Evolutionary conservation across 64 coral and sea anemone species (phyloP).

Genomic region (Stylophora pistillata): DNA sequence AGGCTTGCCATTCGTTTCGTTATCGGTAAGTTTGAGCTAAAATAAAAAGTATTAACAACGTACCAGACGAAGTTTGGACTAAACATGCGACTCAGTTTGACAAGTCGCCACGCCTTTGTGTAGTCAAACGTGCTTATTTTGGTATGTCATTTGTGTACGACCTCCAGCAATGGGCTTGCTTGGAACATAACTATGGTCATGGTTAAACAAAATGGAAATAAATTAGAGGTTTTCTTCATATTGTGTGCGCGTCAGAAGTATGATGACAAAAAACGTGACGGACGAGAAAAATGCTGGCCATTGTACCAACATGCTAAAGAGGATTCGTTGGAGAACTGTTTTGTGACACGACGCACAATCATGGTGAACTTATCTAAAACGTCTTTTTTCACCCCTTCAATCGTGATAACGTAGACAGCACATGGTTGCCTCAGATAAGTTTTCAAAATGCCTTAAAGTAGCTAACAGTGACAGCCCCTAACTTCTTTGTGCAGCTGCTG

Average conservation of each 20-base stretch:
- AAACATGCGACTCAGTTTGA: neutral
- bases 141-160: conserved; percentile 35
- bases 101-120: conserved; percentile 32
- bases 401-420: too few relatives aligned
- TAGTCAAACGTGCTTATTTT: conserved; percentile 10
- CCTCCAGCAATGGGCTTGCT: conserved; percentile 42
- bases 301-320: too few relatives aligned
- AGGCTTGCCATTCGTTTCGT: conserved; percentile 83
- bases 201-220: conserved; percentile 49
- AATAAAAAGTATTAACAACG: conserved; percentile 76
- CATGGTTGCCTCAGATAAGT: too few relatives aligned
- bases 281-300: neutral
- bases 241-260: conserved; percentile 31
- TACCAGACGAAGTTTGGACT: conserved; percentile 31
- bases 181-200: conserved; percentile 46
- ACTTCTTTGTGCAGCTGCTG: too few relatives aligned
- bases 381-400: too few relatives aligned
- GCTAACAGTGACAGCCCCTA: too few relatives aligned
- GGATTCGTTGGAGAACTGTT: too few relatives aligned
- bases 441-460: too few relatives aligned
- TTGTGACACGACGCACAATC: too few relatives aligned
- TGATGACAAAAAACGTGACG: neutral
- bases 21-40: conserved; percentile 95
- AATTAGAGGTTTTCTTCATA: conserved; percentile 55
- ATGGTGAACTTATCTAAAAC: too few relatives aligned